A percentile compares a stretch with the other conserved stretches of the same genome.
These are phyloP conservation scores for mouse (Mus musculus) DNA, from an alignment of 2,113 vertebrate species.

Conservation along the genomic window GRCm39 chr10:107532001-107532500, in stretches of 20 bases:
- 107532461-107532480: neutral
- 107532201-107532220: neutral
- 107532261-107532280: neutral
- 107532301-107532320: neutral
- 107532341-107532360: neutral
- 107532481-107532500: neutral
- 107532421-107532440: neutral
- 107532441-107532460: neutral
- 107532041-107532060: neutral
- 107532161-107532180: neutral
- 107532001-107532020: neutral
- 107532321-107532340: neutral
- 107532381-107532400: neutral
- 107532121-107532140: neutral
- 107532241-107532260: neutral
- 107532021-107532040: neutral
- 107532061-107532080: neutral
- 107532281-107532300: neutral
- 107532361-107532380: neutral
- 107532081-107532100: neutral
- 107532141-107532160: neutral
- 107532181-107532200: neutral
- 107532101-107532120: neutral
- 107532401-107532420: too few relatives aligned
- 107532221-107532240: neutral